A percentile compares a stretch with the other conserved stretches of the same genome.
Evolutionary conservation across 2,113 vertebrate genomes (phyloP).

Genomic region (Spea multiplicata): DNA sequence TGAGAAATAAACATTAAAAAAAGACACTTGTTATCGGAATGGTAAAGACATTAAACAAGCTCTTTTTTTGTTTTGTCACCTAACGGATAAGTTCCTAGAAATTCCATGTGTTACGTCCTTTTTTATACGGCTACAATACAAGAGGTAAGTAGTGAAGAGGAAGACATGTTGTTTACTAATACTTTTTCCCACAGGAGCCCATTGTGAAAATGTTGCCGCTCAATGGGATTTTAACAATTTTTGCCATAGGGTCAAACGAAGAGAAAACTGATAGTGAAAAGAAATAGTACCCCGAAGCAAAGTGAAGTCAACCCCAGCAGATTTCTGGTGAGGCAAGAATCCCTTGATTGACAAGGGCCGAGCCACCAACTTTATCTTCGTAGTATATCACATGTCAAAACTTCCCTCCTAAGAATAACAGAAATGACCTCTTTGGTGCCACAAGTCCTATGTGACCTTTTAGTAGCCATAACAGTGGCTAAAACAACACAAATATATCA

Average conservation of each 20-base stretch:
- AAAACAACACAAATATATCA: constrained; percentile 63
- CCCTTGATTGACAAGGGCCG: constrained; percentile 47
- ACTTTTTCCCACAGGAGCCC: constrained; percentile 33
- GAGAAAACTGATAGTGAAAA: constrained; percentile 46
- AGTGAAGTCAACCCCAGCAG: constrained; percentile 43
- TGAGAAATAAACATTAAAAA: too few species aligned
- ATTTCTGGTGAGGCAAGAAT: constrained; percentile 29
- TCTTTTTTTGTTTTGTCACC: constrained; percentile 9
- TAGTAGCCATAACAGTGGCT: constrained; percentile 75
- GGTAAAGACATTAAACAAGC: constrained; percentile 31
- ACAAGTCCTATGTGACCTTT: constrained; percentile 65
- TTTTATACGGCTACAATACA: not conserved
- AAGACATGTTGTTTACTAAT: constrained; percentile 25
- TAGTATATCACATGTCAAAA: constrained; percentile 57
- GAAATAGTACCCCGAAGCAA: constrained; percentile 43
- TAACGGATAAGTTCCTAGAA: not conserved
- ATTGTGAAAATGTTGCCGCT: constrained; percentile 13
- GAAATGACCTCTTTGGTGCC: constrained; percentile 65
- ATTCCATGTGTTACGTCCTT: not conserved
- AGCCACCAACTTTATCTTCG: constrained; percentile 49
- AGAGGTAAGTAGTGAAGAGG: not conserved
- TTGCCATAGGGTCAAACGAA: constrained; percentile 29
- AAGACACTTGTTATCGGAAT: constrained; percentile 57
- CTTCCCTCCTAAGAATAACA: constrained; percentile 69
- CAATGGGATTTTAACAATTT: constrained; percentile 41